These are phyloP conservation scores for Coenonympha glycerion DNA, from an alignment of 2,888 invertebrate species.

Conservation along the genomic window DNA sequence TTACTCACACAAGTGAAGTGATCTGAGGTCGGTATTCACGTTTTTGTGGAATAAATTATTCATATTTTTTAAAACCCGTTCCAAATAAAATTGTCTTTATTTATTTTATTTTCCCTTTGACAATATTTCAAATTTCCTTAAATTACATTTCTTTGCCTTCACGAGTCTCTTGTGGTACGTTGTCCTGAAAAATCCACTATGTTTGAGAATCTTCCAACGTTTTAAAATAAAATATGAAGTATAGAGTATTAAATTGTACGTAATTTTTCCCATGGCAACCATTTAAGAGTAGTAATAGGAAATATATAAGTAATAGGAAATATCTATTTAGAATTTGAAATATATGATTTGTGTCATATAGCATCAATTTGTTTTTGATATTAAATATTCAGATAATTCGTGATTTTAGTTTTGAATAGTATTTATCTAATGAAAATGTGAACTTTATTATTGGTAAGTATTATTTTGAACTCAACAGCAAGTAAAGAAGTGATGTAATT, in stretches of 20 bases:
- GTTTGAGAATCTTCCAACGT: not conserved
- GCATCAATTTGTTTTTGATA: too few relatives aligned
- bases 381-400: too few relatives aligned
- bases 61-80: not conserved
- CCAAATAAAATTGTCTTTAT: not conserved
- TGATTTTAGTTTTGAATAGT: too few relatives aligned
- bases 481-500: too few relatives aligned
- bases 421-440: too few relatives aligned
- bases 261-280: not conserved
- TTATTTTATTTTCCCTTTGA: constrained; percentile 2
- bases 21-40: too few relatives aligned
- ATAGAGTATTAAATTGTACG: not conserved
- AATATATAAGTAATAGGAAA: too few relatives aligned
- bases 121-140: not conserved
- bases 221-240: not conserved
- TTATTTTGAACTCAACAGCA: too few relatives aligned
- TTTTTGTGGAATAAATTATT: too few relatives aligned
- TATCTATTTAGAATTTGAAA: not conserved
- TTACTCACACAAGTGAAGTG: too few relatives aligned
- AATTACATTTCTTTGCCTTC: not conserved
- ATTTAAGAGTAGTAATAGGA: not conserved
- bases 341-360: too few relatives aligned
- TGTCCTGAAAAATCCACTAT: not conserved
- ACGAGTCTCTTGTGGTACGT: constrained; percentile 1
- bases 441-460: too few relatives aligned